phyloP scores from a whole-genome alignment of 1,140 invertebrate genomes.

The Cydia amplana region DNA sequence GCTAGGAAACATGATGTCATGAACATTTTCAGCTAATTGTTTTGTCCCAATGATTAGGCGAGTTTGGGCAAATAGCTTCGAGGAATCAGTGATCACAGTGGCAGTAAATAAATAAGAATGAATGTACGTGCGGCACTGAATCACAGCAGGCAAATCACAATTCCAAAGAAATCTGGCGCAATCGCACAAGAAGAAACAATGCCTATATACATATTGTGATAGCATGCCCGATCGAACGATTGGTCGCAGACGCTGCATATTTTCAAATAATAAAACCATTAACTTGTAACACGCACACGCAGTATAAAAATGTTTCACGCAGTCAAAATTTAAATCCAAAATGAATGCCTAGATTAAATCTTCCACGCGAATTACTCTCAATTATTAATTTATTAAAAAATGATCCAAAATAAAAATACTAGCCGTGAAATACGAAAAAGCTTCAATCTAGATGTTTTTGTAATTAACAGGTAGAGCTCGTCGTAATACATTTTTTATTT shows the following conservation, averaged over 20 bases:
- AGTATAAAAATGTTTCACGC: no score
- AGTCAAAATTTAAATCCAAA: neutral
- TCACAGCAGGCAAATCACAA: neutral
- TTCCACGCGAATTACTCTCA: neutral
- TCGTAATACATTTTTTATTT: slow-evolving; percentile 51
- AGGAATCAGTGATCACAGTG: neutral
- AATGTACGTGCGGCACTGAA: slow-evolving; percentile 1
- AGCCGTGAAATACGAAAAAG: neutral
- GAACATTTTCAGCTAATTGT: neutral
- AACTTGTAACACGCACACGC: no score
- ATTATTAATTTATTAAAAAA: neutral
- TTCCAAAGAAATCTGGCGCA: slow-evolving; percentile 17
- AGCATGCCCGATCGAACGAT: neutral
- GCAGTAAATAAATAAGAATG: slow-evolving; percentile 7
- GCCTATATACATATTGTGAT: neutral
- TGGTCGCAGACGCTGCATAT: no score
- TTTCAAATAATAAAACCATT: no score
- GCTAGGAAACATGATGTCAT: neutral
- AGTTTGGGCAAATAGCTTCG: neutral
- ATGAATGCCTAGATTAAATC: neutral
- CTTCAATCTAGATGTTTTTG: slow-evolving; percentile 51
- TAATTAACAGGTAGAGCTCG: slow-evolving; percentile 54
- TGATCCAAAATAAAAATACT: neutral
- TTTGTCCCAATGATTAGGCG: neutral
- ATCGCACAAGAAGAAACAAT: neutral